These are phyloP conservation scores for Pteropus alecto DNA, from an alignment of 2,113 vertebrate species.

Conservation along the genomic window DNA sequence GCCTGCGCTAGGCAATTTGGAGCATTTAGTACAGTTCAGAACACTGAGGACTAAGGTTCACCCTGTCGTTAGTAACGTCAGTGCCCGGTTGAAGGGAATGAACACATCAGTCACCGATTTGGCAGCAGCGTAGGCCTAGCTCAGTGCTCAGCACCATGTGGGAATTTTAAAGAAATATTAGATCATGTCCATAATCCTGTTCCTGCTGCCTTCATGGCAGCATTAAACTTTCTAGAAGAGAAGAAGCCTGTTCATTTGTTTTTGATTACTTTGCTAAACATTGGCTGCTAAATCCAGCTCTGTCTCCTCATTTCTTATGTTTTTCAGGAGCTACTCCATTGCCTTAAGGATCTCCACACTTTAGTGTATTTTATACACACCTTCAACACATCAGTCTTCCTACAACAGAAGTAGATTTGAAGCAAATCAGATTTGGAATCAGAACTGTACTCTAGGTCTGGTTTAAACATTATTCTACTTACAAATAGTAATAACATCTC, in stretches of 20 bases:
- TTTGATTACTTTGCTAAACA: conserved; percentile 5
- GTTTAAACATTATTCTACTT: neutral
- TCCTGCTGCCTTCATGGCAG: neutral
- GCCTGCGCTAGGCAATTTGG: neutral
- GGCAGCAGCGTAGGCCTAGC: neutral
- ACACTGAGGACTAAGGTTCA: neutral
- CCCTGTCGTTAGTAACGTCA: neutral
- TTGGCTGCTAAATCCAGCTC: neutral
- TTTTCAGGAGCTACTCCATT: neutral
- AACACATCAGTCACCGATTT: neutral
- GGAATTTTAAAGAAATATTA: conserved; percentile 11
- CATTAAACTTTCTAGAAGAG: neutral
- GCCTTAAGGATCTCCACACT: neutral
- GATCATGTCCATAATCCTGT: neutral
- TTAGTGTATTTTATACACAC: neutral
- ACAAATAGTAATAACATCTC: neutral
- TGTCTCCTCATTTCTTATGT: neutral
- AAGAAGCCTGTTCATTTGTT: neutral
- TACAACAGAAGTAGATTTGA: neutral
- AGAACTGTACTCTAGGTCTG: neutral
- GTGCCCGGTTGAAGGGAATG: neutral
- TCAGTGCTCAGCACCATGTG: neutral
- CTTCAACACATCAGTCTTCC: neutral
- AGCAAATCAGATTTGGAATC: neutral
- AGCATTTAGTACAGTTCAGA: neutral